Conservation (phyloP, 2,888 invertebrate genomes). For the Oscheius onirici region DNA sequence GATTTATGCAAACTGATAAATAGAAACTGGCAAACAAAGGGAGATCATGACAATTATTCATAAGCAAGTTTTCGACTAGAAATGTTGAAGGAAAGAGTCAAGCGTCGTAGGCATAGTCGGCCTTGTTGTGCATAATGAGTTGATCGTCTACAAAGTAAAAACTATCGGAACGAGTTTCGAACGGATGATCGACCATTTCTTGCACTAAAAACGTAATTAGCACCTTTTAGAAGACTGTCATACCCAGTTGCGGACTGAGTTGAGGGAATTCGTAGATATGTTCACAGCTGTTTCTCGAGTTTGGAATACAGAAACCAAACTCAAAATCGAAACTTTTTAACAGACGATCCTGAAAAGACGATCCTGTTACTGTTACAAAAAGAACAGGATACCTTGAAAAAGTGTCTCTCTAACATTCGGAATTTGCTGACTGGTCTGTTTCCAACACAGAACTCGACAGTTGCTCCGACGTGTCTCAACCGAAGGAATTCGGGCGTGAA, state of each 20-base stretch:
- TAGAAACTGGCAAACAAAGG: too few species aligned
- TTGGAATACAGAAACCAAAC: constrained; percentile 98
- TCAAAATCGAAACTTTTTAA: constrained; percentile 98
- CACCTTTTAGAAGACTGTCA: not conserved
- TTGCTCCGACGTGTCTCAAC: constrained; percentile 93
- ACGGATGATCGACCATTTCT: constrained; percentile 95
- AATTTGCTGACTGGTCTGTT: constrained; percentile 89
- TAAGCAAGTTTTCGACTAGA: not conserved
- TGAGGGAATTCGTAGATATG: constrained; percentile 98
- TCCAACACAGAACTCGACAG: constrained; percentile 97
- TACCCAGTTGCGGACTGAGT: constrained; percentile 77
- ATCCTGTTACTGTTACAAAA: not conserved
- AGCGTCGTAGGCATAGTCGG: constrained; percentile 93
- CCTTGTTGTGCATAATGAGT: constrained; percentile 99
- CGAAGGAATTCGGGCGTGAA: constrained; percentile 93
- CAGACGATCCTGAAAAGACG: constrained; percentile 81
- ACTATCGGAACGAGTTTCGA: constrained; percentile 96
- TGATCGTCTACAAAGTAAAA: constrained; percentile 98
- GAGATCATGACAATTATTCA: too few species aligned
- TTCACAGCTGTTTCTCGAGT: constrained; percentile 95
- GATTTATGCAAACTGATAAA: too few species aligned
- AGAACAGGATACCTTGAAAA: constrained; percentile 75
- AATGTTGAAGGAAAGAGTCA: not conserved
- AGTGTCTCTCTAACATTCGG: constrained; percentile 97
- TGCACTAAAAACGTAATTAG: constrained; percentile 77